Percentiles rank a stretch among this genome's conserved stretches.
Conservation (phyloP, 1,140 invertebrate species). For the Venturia canescens region DNA sequence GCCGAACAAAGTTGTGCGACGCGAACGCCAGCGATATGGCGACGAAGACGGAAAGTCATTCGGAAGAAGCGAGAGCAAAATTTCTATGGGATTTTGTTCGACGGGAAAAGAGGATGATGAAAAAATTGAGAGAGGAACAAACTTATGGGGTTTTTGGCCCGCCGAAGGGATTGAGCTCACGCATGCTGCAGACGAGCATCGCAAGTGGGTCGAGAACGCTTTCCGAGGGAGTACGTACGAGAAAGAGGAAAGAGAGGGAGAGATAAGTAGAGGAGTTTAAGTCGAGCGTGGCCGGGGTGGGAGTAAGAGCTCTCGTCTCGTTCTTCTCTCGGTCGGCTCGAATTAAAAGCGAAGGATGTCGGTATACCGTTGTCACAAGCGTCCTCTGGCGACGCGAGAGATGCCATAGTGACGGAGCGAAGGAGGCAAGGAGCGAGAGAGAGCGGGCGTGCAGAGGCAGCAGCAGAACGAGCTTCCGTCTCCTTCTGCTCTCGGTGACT, state of each 20-base stretch:
- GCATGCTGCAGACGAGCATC: background rate
- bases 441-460: background rate
- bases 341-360: slow-evolving; percentile 56
- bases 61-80: background rate
- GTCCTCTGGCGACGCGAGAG: slow-evolving; percentile 40
- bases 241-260: background rate
- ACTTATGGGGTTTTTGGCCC: slow-evolving; percentile 10
- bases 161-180: background rate
- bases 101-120: background rate
- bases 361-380: slow-evolving; percentile 51
- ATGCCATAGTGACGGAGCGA: background rate
- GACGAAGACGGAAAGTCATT: too few species aligned
- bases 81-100: background rate
- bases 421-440: background rate
- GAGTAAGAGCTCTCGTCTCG: background rate
- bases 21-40: too few species aligned
- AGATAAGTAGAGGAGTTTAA: slow-evolving; percentile 21
- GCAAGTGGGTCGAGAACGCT: slow-evolving; percentile 35
- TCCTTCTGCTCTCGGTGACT: slow-evolving; percentile 35
- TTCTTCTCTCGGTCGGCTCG: slow-evolving; percentile 44
- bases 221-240: background rate
- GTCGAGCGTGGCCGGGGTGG: slow-evolving; percentile 23
- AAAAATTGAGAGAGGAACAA: background rate
- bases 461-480: background rate
- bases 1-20: too few species aligned